phyloP scores from a whole-genome alignment of 2,113 vertebrate genomes.

The Ammospiza caudacuta region DNA sequence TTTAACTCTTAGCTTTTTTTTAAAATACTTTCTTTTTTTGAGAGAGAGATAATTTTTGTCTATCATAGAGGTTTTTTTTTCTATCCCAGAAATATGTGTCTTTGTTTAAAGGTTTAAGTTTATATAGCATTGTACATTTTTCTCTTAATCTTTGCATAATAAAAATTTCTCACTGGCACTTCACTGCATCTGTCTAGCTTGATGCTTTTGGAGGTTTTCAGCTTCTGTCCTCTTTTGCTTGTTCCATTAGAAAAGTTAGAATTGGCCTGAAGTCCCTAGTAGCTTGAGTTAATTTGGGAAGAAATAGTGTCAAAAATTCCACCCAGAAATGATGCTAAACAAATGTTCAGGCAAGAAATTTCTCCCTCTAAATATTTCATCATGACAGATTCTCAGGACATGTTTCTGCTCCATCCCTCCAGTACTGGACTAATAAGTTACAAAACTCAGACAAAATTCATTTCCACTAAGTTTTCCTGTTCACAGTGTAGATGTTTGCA shows the following conservation, averaged over 20 bases:
- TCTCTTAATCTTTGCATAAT: neutral
- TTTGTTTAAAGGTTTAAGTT: neutral
- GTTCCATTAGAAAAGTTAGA: neutral
- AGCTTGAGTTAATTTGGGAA: slow-evolving; percentile 22
- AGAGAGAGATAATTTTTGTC: neutral
- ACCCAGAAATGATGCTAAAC: slow-evolving; percentile 13
- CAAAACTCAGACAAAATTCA: neutral
- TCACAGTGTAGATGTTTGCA: neutral
- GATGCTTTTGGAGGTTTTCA: neutral
- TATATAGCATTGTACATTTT: neutral
- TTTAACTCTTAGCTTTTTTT: neutral
- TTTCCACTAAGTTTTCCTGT: neutral
- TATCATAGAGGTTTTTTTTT: neutral
- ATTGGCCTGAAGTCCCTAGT: neutral
- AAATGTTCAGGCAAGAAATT: slow-evolving; percentile 7
- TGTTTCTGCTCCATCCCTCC: neutral
- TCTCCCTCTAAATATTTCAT: slow-evolving; percentile 7
- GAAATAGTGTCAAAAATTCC: slow-evolving; percentile 5
- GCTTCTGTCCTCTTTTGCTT: neutral
- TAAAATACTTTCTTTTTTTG: neutral
- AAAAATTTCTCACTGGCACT: neutral
- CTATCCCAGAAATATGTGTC: neutral
- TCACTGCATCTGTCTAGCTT: neutral
- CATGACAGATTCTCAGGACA: neutral
- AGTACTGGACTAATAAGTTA: neutral